A percentile compares a stretch with the other conserved stretches of the same genome.
Evolutionary conservation across 2,113 vertebrate genomes (phyloP).

Genomic region (Aramus guarauna): DNA sequence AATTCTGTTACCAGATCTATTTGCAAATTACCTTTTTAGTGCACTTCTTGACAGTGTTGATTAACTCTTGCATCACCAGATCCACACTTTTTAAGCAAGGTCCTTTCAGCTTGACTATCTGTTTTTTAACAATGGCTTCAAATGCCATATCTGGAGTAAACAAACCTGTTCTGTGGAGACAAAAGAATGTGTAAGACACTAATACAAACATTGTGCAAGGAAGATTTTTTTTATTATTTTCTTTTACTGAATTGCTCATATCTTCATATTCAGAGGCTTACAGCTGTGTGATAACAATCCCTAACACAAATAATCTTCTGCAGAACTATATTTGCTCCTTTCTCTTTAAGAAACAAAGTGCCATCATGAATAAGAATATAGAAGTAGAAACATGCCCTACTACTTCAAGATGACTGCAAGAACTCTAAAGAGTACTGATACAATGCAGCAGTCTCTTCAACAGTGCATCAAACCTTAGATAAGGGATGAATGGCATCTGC

Average conservation of each 20-base stretch:
- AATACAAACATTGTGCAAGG: not conserved
- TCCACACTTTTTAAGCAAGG: slow-evolving; percentile 82
- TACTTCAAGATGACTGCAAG: not conserved
- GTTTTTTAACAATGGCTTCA: slow-evolving; percentile 83
- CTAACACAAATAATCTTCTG: not conserved
- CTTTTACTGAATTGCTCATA: not conserved
- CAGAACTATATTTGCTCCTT: not conserved
- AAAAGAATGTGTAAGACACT: not conserved
- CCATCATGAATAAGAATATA: not conserved
- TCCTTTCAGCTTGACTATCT: slow-evolving; percentile 81
- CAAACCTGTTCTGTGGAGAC: slow-evolving; percentile 75
- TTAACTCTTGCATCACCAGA: slow-evolving; percentile 80
- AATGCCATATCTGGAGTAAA: slow-evolving; percentile 83
- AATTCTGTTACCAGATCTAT: not conserved
- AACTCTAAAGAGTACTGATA: not conserved
- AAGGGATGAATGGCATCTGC: not conserved
- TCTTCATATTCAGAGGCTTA: not conserved
- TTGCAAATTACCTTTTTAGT: slow-evolving; percentile 73
- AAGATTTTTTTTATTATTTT: not conserved
- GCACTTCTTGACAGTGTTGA: slow-evolving; percentile 82
- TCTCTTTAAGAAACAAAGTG: not conserved
- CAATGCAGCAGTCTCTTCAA: not conserved
- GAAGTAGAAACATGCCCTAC: not conserved
- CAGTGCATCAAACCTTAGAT: not conserved
- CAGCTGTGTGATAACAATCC: not conserved